These are phyloP conservation scores for Chloroclysta siterata DNA, from an alignment of 2,888 invertebrate genomes.

Conservation along the genomic window DNA sequence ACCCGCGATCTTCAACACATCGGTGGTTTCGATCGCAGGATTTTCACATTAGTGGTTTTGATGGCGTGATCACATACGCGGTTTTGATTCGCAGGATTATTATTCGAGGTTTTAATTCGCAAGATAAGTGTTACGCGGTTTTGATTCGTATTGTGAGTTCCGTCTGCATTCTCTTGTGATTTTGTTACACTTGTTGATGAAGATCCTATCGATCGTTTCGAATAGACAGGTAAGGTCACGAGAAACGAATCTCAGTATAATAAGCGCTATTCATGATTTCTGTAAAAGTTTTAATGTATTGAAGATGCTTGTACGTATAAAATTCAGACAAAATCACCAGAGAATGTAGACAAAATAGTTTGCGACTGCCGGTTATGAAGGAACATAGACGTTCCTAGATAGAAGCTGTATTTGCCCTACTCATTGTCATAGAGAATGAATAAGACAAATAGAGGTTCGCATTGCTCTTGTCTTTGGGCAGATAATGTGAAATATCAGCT, in stretches of 20 bases:
- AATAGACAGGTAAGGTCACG: constrained; percentile 4
- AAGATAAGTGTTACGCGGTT: background rate
- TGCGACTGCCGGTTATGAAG: background rate
- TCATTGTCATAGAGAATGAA: constrained; percentile 33
- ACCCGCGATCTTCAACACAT: constrained; percentile 13
- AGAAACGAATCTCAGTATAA: constrained; percentile 14
- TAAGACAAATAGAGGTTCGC: constrained; percentile 12
- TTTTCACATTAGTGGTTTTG: constrained; percentile 11
- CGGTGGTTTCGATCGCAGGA: constrained; percentile 11
- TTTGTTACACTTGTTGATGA: constrained; percentile 2
- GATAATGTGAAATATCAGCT: constrained; percentile 12
- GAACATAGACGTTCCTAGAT: background rate
- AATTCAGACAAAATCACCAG: constrained; percentile 5
- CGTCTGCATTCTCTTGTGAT: constrained; percentile 7
- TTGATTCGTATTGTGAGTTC: constrained; percentile 1
- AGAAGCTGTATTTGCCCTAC: constrained; percentile 11
- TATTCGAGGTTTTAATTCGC: constrained; percentile 5
- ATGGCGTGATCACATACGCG: constrained; percentile 12
- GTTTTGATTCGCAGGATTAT: constrained; percentile 10
- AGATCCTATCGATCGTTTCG: constrained; percentile 6
- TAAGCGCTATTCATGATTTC: background rate
- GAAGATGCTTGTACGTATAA: background rate
- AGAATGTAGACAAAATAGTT: constrained; percentile 6
- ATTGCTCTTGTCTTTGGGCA: background rate
- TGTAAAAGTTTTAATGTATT: constrained; percentile 8